Conservation (phyloP, 2,113 vertebrate species). For the Peromyscus polionotus region DNA sequence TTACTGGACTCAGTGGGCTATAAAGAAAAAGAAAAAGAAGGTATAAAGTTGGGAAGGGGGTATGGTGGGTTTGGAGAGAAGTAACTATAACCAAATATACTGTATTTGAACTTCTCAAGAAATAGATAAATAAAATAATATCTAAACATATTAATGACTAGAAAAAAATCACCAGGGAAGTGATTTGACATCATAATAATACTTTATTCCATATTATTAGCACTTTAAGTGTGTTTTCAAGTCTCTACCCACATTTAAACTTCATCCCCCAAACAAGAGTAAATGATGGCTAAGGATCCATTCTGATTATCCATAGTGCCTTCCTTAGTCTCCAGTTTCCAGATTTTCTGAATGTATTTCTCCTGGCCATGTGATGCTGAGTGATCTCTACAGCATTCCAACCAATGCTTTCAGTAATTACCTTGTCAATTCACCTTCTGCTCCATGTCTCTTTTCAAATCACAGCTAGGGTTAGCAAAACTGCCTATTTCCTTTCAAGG, state of each 20-base stretch:
- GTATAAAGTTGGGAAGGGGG: background rate
- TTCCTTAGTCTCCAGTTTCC: background rate
- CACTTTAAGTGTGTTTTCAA: constrained; percentile 32
- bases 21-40: background rate
- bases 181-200: background rate
- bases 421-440: constrained; percentile 36
- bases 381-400: background rate
- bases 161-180: constrained; percentile 16
- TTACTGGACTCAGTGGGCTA: background rate
- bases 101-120: background rate
- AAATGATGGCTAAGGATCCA: background rate
- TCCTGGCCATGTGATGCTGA: background rate
- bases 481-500: constrained; percentile 49
- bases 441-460: background rate
- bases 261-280: background rate
- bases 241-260: background rate
- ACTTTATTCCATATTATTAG: background rate
- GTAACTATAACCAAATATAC: background rate
- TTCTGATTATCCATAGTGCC: background rate
- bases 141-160: constrained; percentile 14
- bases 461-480: background rate
- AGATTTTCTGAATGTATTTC: constrained; percentile 19
- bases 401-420: constrained; percentile 1
- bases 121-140: background rate
- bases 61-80: background rate